Percentiles rank a stretch among this genome's conserved stretches.
Conservation (phyloP, 2,113 vertebrate species). For the Casuarius casuarius region DNA sequence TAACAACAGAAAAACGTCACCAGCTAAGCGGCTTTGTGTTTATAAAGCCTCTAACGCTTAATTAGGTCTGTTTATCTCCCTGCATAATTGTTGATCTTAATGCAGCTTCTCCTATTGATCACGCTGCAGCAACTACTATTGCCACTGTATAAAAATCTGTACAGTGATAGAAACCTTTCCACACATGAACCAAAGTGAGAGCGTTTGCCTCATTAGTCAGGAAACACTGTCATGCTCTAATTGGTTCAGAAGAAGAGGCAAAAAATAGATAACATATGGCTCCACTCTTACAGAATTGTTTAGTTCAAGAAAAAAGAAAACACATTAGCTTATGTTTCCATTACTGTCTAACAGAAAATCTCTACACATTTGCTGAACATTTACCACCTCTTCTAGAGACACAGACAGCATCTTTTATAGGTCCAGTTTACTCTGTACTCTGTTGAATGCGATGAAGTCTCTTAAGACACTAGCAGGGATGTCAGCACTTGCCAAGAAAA, state of each 20-base stretch:
- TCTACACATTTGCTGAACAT: not conserved
- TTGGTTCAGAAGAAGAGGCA: slow-evolving; percentile 41
- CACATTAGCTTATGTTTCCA: slow-evolving; percentile 6
- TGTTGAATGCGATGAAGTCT: not conserved
- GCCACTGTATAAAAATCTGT: not conserved
- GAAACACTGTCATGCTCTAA: slow-evolving; percentile 42
- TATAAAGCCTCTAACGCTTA: not conserved
- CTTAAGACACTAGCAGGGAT: not conserved
- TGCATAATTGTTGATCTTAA: not conserved
- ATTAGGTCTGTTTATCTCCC: not conserved
- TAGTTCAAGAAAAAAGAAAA: not conserved
- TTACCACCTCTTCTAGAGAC: slow-evolving; percentile 6
- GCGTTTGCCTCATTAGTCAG: slow-evolving; percentile 51
- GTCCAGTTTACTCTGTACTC: not conserved
- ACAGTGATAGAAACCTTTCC: slow-evolving; percentile 15
- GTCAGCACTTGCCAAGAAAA: not conserved
- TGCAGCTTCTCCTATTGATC: slow-evolving; percentile 1
- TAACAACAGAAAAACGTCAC: not conserved
- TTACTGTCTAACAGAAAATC: not conserved
- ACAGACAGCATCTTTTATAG: not conserved
- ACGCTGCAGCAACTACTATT: not conserved
- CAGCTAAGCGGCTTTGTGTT: not conserved
- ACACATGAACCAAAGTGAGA: not conserved
- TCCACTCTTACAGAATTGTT: not conserved
- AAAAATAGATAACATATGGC: slow-evolving; percentile 38